Evolutionary conservation across 2,888 invertebrate species (phyloP).

Genomic region (Diarsia rubi): DNA sequence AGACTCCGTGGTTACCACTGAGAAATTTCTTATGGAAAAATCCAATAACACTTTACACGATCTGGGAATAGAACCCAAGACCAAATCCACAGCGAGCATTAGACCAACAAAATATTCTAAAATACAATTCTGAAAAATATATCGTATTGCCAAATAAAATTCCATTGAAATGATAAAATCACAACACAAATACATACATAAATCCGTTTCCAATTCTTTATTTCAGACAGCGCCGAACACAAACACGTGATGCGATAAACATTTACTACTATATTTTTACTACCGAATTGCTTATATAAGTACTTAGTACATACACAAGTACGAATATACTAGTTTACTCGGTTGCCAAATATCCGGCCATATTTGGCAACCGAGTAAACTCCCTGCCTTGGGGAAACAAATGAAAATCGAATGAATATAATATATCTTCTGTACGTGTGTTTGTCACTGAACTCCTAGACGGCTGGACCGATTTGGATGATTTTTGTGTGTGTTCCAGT

Average conservation of each 20-base stretch:
- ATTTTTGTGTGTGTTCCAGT: no score
- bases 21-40: no score
- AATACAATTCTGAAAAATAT: background rate
- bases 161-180: background rate
- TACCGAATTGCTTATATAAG: conserved; percentile 33
- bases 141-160: background rate
- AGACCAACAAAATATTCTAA: no score
- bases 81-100: no score
- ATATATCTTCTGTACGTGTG: no score
- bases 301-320: conserved; percentile 6
- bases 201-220: conserved; percentile 24
- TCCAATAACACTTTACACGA: no score
- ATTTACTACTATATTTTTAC: conserved; percentile 48
- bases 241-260: conserved; percentile 42
- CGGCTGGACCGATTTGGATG: no score
- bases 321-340: conserved; percentile 10
- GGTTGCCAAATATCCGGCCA: conserved; percentile 62
- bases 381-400: conserved; percentile 14
- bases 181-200: conserved; percentile 7
- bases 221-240: conserved; percentile 15
- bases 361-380: no score
- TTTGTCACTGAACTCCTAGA: no score
- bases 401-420: conserved; percentile 56
- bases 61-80: no score
- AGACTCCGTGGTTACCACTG: no score